These are phyloP conservation scores for Petrocephalus schoutedeni DNA, from an alignment of 2,797 vertebrate species.

Conservation along the genomic window DNA sequence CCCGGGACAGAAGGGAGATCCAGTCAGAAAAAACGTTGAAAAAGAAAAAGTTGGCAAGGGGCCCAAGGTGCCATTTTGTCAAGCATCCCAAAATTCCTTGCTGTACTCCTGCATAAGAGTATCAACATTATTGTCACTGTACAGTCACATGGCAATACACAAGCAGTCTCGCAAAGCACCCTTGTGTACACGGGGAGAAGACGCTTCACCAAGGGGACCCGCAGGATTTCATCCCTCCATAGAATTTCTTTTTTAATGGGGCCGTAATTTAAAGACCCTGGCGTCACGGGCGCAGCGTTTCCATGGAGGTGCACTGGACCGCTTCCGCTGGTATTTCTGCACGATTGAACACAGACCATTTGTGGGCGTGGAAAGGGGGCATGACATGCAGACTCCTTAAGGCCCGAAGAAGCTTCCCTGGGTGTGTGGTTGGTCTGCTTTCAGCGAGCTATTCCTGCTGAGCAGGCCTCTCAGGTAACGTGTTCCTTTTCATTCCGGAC, in stretches of 20 bases:
- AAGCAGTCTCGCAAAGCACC: no score
- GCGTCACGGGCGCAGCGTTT: background rate
- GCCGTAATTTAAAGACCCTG: background rate
- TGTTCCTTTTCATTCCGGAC: background rate
- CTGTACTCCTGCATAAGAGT: no score
- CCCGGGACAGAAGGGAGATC: no score
- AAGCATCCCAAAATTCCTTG: no score
- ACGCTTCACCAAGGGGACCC: background rate
- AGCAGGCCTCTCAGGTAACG: background rate
- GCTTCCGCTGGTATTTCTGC: background rate
- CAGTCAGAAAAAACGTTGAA: no score
- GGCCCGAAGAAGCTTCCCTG: background rate
- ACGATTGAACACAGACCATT: background rate
- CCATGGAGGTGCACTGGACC: background rate
- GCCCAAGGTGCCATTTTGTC: no score
- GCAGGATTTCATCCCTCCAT: background rate
- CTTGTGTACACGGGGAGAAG: background rate
- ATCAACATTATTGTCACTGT: no score
- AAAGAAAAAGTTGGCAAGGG: no score
- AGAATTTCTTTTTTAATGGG: background rate
- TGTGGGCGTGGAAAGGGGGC: background rate
- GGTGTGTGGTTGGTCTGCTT: background rate
- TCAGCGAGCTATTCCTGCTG: background rate
- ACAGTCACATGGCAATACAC: no score
- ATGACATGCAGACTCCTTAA: background rate